Base-by-base conservation (phyloP, 2,888 invertebrate genomes). In the Buathra laborator region DNA sequence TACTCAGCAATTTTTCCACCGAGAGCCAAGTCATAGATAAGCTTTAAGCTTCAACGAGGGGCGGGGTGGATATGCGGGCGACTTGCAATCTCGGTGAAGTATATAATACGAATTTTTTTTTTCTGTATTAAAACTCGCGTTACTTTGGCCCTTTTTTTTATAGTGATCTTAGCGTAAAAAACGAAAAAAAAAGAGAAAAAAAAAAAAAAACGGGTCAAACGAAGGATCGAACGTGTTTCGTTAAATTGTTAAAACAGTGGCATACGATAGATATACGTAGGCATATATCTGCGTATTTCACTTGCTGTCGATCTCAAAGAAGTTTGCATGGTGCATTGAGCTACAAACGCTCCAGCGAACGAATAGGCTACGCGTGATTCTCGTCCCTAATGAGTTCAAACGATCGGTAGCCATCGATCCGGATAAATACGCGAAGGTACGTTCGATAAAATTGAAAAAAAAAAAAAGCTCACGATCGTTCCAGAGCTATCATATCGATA, bases 21-120 rank as follows among this genome's bases (percentile, higher is more conserved):
- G 51, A 72, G 85, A 85, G 85, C 85, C 83, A 85, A 85, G 85
- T 83, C 85, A 80, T 80, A 80, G 85, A 85, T 85, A 85, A 85
- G 85, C 85, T 80, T 76, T 72, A 75, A 85, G 82, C 85, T 83
- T 12, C 59, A 5, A 48, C 46, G 46, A 48, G 59, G 72, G 66
- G 37, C 37, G 37, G 37, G 37, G 37, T 70, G 76, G 81, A 71
- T 76, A 53, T n/a, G 24, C 56, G 72, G 32, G 67, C 44, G 24
- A 37, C 43, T 72, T 7, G 70, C 83, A 82, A 85, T 85, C 83
- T 80, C 72, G 76, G 51, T 71, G 24, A 66, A 80, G 76, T 83
- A 76, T 53, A 80, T 76, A 77, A 80, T 76, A 48, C 78, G 68
- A 84, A 78, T 74, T 77, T 77, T 80, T 83, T 76, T 82, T 80